Conservation (phyloP, 2,113 vertebrate genomes). For the Tachysurus vachellii region DNA sequence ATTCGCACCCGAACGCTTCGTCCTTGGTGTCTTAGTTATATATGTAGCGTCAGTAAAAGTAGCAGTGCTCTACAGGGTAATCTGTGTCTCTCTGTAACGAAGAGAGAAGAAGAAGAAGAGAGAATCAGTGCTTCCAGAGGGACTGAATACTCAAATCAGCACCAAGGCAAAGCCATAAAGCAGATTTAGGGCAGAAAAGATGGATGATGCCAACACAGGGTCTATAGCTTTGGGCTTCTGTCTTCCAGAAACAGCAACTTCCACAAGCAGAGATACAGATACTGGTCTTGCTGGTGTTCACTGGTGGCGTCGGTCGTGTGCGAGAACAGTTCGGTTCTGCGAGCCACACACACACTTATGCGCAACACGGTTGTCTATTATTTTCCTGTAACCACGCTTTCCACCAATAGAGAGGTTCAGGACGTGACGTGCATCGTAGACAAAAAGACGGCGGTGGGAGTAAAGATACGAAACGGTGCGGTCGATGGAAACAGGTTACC, state of each 20-base stretch:
- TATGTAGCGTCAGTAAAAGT: neutral
- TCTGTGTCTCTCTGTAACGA: neutral
- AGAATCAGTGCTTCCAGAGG: slow-evolving; percentile 35
- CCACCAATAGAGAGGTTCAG: neutral
- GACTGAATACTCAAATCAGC: slow-evolving; percentile 8
- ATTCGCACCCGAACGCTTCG: neutral
- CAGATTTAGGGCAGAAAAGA: neutral
- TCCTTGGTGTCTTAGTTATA: neutral
- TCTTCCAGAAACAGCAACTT: neutral
- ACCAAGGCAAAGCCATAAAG: neutral
- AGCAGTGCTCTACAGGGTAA: neutral
- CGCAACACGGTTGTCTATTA: too few relatives aligned
- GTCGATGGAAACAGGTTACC: neutral
- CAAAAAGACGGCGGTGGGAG: neutral
- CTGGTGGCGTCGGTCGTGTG: too few relatives aligned
- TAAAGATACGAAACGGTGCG: neutral
- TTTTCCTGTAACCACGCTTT: neutral
- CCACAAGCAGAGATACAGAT: neutral
- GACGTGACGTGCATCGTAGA: neutral
- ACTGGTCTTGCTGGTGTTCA: too few relatives aligned
- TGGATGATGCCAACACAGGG: neutral
- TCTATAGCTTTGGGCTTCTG: neutral
- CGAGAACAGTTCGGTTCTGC: too few relatives aligned
- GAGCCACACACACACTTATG: too few relatives aligned
- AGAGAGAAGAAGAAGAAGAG: slow-evolving; percentile 34